Evolutionary conservation across 2,888 invertebrate species (phyloP).

Genomic region (Ptychoptera contaminata): DNA sequence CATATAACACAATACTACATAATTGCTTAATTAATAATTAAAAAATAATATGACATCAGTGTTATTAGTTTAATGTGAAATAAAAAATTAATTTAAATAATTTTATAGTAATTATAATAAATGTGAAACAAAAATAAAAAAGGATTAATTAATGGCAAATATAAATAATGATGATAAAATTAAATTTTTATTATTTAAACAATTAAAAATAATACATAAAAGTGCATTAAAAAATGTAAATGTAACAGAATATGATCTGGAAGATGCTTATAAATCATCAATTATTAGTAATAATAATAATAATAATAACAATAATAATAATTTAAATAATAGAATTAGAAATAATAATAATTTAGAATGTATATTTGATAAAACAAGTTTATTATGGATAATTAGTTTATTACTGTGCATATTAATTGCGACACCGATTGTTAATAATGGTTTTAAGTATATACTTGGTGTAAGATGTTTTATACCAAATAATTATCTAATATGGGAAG

Average conservation of each 20-base stretch:
- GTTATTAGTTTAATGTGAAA: no score
- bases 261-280: constrained; percentile 23
- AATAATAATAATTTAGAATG: constrained; percentile 13
- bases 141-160: constrained; percentile 1
- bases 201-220: constrained; percentile 22
- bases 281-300: constrained; percentile 10
- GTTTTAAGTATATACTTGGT: constrained; percentile 33
- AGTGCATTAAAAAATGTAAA: constrained; percentile 23
- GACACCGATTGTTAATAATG: constrained; percentile 26
- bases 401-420: constrained; percentile 16
- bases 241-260: constrained; percentile 22
- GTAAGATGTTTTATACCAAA: constrained; percentile 64
- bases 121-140: no score
- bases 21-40: no score
- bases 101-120: no score
- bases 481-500: constrained; percentile 78
- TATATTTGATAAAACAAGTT: constrained; percentile 3
- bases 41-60: no score
- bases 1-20: no score
- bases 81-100: no score
- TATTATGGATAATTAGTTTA: constrained; percentile 2
- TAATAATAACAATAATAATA: constrained; percentile 1
- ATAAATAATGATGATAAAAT: not conserved
- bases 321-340: constrained; percentile 1
- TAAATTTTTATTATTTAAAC: constrained; percentile 14